Evolutionary conservation across 2,888 invertebrate genomes (phyloP).

Genomic region (Salticus scenicus): DNA sequence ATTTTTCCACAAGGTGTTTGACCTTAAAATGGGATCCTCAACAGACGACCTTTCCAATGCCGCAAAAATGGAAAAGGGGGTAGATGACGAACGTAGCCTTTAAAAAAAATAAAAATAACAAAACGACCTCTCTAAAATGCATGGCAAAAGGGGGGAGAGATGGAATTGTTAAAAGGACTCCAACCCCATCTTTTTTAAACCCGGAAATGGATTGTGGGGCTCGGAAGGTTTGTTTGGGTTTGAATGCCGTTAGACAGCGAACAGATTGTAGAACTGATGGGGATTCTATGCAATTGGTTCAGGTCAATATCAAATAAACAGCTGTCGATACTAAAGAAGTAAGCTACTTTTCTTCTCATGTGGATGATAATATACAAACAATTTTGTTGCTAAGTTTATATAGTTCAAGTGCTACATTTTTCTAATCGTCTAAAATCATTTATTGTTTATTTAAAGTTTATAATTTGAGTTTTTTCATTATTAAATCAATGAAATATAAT

Average conservation of each 20-base stretch:
- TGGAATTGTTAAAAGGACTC: neutral
- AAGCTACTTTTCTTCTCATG: neutral
- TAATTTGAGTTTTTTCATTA: too few relatives aligned
- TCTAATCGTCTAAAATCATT: too few relatives aligned
- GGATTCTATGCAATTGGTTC: neutral
- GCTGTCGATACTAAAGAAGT: neutral
- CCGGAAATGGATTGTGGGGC: neutral
- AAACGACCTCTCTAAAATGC: neutral
- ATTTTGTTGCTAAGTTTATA: too few relatives aligned
- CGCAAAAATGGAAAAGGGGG: neutral
- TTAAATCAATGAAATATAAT: too few relatives aligned
- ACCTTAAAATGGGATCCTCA: conserved; percentile 34
- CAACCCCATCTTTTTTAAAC: conserved; percentile 25
- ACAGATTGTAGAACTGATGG: too few relatives aligned
- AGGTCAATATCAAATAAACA: neutral
- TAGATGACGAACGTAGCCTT: too few relatives aligned
- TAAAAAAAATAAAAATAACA: neutral
- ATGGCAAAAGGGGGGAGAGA: conserved; percentile 4
- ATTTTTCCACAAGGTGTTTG: conserved; percentile 44
- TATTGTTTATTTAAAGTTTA: too few relatives aligned
- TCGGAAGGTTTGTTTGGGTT: neutral
- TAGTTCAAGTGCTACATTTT: too few relatives aligned
- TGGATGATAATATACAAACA: too few relatives aligned
- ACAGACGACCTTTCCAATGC: conserved; percentile 36
- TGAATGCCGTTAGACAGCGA: neutral